Base-by-base conservation (phyloP, 2,888 invertebrate genomes). In the Stenotaenia linearis region DNA sequence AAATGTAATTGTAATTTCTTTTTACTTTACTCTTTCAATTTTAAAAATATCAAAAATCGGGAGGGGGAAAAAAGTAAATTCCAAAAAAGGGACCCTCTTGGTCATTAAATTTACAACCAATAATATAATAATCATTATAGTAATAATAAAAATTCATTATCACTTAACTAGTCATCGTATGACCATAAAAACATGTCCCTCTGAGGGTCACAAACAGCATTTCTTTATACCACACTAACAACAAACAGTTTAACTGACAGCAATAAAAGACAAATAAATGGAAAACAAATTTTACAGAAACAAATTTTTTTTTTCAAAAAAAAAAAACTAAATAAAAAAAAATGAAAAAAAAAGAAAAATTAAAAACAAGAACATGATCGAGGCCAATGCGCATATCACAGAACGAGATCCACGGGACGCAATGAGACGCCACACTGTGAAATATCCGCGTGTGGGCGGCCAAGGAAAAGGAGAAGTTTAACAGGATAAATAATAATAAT, bases 311-410 rank as follows among this genome's bases (percentile, higher is more conserved):
- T 45, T 9, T 5, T 15, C 3, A n/a, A n/a, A 45, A 45, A n/a
- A 45, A 9, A 7, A 45, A 45, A 45, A 12, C 4, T n/a, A n/a
- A 45, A 15, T n/a, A 69, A n/a, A 10, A 25, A 28, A 56, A 25
- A 69, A 28, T 23, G 15, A 61, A 3, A 61, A 25, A 15, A 10
- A 15, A 15, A 69, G 25, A 21, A 56, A 25, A 28, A 69, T 25
- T 56, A 56, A 56, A 23, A 56, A 56, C n/a, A 56, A 56, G 21
- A 69, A 69, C 25, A 25, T n/a, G 25, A 25, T 69, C 69, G 69
- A 69, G 69, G 69, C 69, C 69, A 69, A 69, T 69, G 69, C 69
- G 69, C 28, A 69, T 69, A 69, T 69, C 69, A 69, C 69, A 69
- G 69, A 69, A 69, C 69, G 69, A 69, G 69, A 69, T 69, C 69